phyloP scores from a whole-genome alignment of 2,888 invertebrate genomes.

The Drosophila histrio region DNA sequence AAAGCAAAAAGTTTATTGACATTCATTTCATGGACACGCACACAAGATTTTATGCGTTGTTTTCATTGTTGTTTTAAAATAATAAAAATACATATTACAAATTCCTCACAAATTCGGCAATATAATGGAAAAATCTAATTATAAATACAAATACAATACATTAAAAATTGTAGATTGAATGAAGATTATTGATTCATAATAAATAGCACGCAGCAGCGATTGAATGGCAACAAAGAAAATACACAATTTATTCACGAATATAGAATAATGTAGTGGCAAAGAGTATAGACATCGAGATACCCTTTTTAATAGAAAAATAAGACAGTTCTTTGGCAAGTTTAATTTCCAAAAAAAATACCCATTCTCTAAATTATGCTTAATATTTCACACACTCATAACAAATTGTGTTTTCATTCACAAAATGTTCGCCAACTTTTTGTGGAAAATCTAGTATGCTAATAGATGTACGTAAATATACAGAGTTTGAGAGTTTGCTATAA shows the following conservation, averaged over 20 bases:
- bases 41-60: not conserved
- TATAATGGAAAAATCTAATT: slow-evolving; percentile 18
- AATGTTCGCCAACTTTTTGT: not conserved
- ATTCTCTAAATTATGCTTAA: not conserved
- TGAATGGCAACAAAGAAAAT: slow-evolving; percentile 18
- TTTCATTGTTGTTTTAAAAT: not conserved
- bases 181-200: slow-evolving; percentile 46
- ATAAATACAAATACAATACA: slow-evolving; percentile 10
- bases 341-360: too few relatives aligned
- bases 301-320: too few relatives aligned
- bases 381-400: not conserved
- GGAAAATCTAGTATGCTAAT: not conserved
- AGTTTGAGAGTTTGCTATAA: slow-evolving; percentile 3
- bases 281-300: not conserved
- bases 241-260: not conserved
- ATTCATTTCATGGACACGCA: slow-evolving; percentile 11
- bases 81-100: not conserved
- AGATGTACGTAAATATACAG: not conserved
- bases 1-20: slow-evolving; percentile 23
- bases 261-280: not conserved
- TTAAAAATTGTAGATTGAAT: slow-evolving; percentile 17
- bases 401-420: slow-evolving; percentile 3
- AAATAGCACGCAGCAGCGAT: slow-evolving; percentile 20
- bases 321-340: too few relatives aligned
- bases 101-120: not conserved